phyloP scores from a whole-genome alignment of 1,140 invertebrate genomes.

The Parasteatoda tepidariorum region DNA sequence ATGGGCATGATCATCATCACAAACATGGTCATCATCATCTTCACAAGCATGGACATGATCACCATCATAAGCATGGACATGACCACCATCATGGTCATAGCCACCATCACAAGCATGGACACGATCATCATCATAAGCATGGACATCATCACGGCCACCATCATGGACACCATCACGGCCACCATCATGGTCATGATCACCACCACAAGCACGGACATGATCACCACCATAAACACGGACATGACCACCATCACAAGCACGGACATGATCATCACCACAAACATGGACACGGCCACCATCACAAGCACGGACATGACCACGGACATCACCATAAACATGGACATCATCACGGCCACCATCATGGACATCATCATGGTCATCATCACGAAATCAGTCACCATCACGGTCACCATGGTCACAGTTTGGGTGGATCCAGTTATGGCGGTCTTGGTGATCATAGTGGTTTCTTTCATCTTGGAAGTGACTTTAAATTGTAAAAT shows the following conservation, averaged over 20 bases:
- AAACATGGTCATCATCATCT: background rate
- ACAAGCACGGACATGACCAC: background rate
- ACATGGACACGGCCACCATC: background rate
- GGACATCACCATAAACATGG: background rate
- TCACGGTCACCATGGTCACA: background rate
- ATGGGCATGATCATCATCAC: background rate
- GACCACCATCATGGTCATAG: background rate
- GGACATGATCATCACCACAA: background rate
- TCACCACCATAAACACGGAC: background rate
- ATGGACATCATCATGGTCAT: background rate
- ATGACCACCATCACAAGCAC: background rate
- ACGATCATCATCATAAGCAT: background rate
- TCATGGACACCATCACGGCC: background rate
- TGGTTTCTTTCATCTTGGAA: constrained; percentile 19
- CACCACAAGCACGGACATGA: background rate
- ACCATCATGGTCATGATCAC: background rate
- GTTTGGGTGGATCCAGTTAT: constrained; percentile 43
- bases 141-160: background rate
- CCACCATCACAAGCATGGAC: background rate
- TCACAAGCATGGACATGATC: background rate
- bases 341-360: background rate
- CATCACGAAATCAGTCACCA: background rate
- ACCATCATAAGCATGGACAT: background rate
- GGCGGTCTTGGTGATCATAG: constrained; percentile 29
- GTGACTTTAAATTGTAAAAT: constrained; percentile 30